Evolutionary conservation across 2,888 invertebrate species (phyloP).

Genomic region (Dryococelus australis): DNA sequence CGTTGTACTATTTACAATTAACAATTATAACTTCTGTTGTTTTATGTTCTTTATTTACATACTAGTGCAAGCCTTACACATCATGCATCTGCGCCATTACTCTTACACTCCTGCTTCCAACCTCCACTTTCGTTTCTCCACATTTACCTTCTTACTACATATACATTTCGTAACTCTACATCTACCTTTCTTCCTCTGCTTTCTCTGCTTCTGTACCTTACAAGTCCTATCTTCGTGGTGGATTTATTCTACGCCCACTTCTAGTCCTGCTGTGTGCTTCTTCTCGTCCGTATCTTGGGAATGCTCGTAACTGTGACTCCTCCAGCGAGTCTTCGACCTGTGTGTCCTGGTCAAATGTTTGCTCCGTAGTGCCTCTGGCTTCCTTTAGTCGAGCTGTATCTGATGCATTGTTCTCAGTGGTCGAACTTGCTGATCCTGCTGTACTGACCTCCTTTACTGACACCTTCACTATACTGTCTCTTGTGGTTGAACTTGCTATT

Average conservation of each 20-base stretch:
- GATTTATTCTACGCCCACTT: neutral
- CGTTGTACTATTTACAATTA: too few species aligned
- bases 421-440: neutral
- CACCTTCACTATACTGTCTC: too few species aligned
- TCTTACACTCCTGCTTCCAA: too few species aligned
- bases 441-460: neutral
- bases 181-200: too few species aligned
- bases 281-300: neutral
- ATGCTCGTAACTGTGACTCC: neutral
- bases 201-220: neutral
- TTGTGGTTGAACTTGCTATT: too few species aligned
- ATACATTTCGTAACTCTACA: too few species aligned
- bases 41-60: too few species aligned
- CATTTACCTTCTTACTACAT: too few species aligned
- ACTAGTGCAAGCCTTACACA: too few species aligned
- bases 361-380: neutral
- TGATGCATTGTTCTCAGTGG: neutral
- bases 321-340: neutral
- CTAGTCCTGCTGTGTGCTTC: neutral
- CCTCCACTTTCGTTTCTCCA: too few species aligned
- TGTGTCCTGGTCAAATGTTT: neutral
- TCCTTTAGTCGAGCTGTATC: neutral
- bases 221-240: neutral
- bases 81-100: too few species aligned
- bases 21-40: too few species aligned